Evolutionary conservation across 2,797 vertebrate genomes (phyloP), one percentile per base, ranked within the genome.

Genomic region (Aythya fuligula): DNA sequence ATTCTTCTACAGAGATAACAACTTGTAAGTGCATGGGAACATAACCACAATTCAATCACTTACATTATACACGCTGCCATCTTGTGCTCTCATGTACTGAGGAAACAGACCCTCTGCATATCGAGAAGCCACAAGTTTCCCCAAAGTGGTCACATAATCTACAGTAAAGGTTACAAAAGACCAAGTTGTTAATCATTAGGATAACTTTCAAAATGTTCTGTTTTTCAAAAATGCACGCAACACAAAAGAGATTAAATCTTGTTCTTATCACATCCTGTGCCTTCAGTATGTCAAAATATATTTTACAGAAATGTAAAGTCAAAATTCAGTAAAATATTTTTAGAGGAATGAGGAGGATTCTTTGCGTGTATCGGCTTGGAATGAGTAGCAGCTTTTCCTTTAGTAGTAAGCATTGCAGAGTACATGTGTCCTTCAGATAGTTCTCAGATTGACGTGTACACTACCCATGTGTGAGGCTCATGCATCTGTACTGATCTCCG

Each of bases 51-150:
- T 61, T 70, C 61, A 76, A 65, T 56, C 54, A 97, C 98, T 98
- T 97, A 98, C 98, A 5, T 98, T 98, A 76, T 98, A 98, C 11
- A 97, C 53, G n/a, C 88, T 96, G 72, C 97, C 98, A 41, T 98
- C 97, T 80, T 96, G 92, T 6, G 67, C 78, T 76, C 62, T 95
- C 75, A 45, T 76, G 90, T 97, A 96, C 17, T 95, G 98, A 73
- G 89, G 97, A 84, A 98, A 98, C 34, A 98, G 92, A 36, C 98
- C 98, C 21, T 97, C 95, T 9, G 97, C 98, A 45, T 98, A 98
- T 8, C 97, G 98, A 85, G 98, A 98, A 93, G 98, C 97, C 92
- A 98, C 98, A 34, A 58, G 86, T 95, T 97, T 98, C 70, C 97
- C 96, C 96, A 98, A 94, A 57, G 97, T 94, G 61, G 93, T 83